Percentiles rank a stretch among this genome's conserved stretches.
Evolutionary conservation across 2,113 vertebrate species (phyloP).

Genomic region (Peromyscus leucopus): DNA sequence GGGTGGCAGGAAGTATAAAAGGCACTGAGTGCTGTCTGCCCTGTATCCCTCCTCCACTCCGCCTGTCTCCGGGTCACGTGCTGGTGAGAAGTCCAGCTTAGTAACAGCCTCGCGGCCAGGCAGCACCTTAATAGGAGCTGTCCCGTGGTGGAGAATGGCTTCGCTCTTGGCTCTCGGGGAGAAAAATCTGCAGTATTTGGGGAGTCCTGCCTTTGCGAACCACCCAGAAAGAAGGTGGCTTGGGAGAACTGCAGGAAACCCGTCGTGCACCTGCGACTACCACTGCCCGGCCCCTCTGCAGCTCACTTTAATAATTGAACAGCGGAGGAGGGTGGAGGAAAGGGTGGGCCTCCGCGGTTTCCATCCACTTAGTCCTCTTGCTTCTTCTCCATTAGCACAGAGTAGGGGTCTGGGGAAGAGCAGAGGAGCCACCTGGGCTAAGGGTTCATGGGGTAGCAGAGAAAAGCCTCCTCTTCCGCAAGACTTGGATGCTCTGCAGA

Average conservation of each 20-base stretch:
- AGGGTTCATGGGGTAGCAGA: neutral
- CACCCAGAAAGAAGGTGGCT: neutral
- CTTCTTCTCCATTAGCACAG: neutral
- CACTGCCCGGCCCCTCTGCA: neutral
- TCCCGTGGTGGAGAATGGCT: neutral
- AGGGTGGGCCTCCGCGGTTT: neutral
- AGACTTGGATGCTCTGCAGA: neutral
- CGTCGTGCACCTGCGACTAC: neutral
- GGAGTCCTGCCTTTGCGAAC: neutral
- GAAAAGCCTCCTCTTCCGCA: neutral
- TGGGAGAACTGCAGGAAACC: neutral
- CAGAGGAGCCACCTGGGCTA: fast-evolving
- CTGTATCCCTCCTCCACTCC: neutral
- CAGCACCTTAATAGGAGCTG: neutral
- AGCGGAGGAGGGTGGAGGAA: neutral
- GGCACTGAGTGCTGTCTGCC: neutral
- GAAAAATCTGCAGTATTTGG: neutral
- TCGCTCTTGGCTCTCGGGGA: neutral
- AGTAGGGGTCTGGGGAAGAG: too few species aligned
- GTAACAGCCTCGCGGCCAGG: fast-evolving
- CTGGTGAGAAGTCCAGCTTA: fast-evolving
- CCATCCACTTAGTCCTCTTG: fast-evolving
- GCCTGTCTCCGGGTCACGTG: fast-evolving
- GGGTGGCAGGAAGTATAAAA: fast-evolving
- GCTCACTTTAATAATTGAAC: neutral